phyloP scores from a whole-genome alignment of 2,888 invertebrate species.

The Agriopis marginaria region DNA sequence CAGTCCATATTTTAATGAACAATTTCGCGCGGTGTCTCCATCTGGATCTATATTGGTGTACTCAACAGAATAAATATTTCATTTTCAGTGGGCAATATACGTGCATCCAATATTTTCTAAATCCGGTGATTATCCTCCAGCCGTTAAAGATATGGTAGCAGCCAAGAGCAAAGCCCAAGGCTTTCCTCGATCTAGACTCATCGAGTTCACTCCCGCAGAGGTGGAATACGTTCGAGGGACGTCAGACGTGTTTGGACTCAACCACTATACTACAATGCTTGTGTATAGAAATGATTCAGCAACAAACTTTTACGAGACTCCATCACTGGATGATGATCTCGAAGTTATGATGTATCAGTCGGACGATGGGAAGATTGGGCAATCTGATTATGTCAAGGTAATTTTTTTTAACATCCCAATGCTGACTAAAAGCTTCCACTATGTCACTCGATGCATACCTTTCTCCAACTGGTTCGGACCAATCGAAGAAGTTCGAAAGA shows the following conservation, averaged over 20 bases:
- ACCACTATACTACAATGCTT: slow-evolving; percentile 85
- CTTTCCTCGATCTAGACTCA: slow-evolving; percentile 69
- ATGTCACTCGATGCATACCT: too few relatives aligned
- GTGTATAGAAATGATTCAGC: slow-evolving; percentile 57
- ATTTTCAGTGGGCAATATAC: slow-evolving; percentile 81
- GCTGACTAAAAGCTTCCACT: too few relatives aligned
- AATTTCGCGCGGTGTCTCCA: too few relatives aligned
- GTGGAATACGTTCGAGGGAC: slow-evolving; percentile 59
- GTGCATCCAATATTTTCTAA: slow-evolving; percentile 85
- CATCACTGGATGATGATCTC: slow-evolving; percentile 54
- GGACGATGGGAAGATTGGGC: slow-evolving; percentile 48
- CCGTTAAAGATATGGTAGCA: slow-evolving; percentile 84
- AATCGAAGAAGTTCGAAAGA: too few relatives aligned
- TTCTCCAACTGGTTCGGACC: too few relatives aligned
- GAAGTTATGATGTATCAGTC: slow-evolving; percentile 43
- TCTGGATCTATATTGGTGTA: too few relatives aligned
- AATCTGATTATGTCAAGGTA: slow-evolving; percentile 46
- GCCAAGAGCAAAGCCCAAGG: slow-evolving; percentile 82
- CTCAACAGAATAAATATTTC: not conserved
- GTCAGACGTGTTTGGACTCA: slow-evolving; percentile 79
- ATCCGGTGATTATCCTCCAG: slow-evolving; percentile 86
- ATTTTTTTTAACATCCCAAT: not conserved
- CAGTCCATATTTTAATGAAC: too few relatives aligned
- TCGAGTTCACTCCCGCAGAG: slow-evolving; percentile 73
- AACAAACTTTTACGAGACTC: slow-evolving; percentile 41